phyloP scores from a whole-genome alignment of 2,113 vertebrate genomes.

The Mustela nigripes region DNA sequence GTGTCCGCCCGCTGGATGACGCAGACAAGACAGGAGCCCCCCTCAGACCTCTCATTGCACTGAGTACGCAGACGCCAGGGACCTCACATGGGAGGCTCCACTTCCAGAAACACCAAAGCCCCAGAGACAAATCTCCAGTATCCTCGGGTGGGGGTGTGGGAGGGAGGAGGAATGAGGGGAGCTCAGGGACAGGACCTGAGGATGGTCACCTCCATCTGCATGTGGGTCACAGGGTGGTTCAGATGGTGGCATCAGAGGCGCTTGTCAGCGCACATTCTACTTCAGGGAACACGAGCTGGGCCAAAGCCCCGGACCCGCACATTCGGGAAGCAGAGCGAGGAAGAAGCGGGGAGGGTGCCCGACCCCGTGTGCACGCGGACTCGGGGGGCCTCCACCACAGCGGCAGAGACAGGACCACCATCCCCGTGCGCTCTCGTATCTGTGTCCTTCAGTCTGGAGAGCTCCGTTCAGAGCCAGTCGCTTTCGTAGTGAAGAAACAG shows the following conservation, averaged over 20 bases:
- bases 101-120: not conserved
- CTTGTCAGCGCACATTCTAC: rapidly evolving
- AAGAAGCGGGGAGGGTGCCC: not conserved
- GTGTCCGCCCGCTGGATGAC: no score
- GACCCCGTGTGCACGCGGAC: rapidly evolving
- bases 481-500: not conserved
- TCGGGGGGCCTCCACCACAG: rapidly evolving
- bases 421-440: rapidly evolving
- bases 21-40: not conserved
- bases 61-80: not conserved
- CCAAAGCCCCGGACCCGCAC: rapidly evolving
- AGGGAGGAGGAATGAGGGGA: rapidly evolving
- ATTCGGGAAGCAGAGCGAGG: not conserved
- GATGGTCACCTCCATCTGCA: rapidly evolving
- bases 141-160: not conserved
- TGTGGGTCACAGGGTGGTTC: rapidly evolving
- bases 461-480: not conserved
- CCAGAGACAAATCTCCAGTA: rapidly evolving
- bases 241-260: rapidly evolving
- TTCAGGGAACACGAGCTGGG: rapidly evolving
- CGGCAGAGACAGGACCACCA: not conserved
- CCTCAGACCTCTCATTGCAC: not conserved
- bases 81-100: not conserved
- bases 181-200: not conserved
- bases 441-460: not conserved